Evolutionary conservation across 2,797 vertebrate genomes (phyloP).

Genomic region (Chrosomus eos): DNA sequence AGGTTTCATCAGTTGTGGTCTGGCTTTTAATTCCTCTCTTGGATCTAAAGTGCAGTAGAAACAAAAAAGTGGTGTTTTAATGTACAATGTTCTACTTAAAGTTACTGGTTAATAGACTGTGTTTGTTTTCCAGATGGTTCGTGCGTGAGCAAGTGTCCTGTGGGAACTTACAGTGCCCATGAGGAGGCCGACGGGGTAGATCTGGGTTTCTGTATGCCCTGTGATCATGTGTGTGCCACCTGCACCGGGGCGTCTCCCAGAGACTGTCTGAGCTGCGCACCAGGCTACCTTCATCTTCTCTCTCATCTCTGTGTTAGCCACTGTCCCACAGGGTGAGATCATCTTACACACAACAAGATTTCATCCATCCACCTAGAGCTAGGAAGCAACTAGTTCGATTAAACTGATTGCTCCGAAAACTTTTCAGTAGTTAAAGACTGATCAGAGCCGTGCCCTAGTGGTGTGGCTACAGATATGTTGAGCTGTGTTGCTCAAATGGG

Average conservation of each 20-base stretch:
- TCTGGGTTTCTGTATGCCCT: slow-evolving; percentile 77
- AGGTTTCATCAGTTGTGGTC: neutral
- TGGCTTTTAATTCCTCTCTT: neutral
- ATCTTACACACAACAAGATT: neutral
- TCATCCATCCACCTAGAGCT: neutral
- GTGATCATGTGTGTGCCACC: slow-evolving; percentile 75
- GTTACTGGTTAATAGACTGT: neutral
- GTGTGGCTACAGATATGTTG: neutral
- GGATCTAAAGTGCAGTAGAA: neutral
- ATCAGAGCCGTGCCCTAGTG: neutral
- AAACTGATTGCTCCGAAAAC: neutral
- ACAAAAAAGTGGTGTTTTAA: neutral
- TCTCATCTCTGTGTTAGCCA: slow-evolving; percentile 76
- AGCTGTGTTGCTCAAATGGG: neutral
- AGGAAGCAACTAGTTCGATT: neutral
- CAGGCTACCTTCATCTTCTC: slow-evolving; percentile 74
- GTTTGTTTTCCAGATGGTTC: slow-evolving; percentile 69
- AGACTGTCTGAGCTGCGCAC: slow-evolving; percentile 78
- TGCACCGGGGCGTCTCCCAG: slow-evolving; percentile 75
- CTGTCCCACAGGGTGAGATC: slow-evolving; percentile 78
- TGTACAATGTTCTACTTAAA: neutral
- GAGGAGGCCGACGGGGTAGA: slow-evolving; percentile 76
- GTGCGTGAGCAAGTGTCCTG: slow-evolving; percentile 75
- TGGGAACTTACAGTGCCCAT: slow-evolving; percentile 69
- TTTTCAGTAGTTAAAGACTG: neutral